Base-by-base conservation (phyloP, 2,888 invertebrate genomes). In the Troides aeacus region DNA sequence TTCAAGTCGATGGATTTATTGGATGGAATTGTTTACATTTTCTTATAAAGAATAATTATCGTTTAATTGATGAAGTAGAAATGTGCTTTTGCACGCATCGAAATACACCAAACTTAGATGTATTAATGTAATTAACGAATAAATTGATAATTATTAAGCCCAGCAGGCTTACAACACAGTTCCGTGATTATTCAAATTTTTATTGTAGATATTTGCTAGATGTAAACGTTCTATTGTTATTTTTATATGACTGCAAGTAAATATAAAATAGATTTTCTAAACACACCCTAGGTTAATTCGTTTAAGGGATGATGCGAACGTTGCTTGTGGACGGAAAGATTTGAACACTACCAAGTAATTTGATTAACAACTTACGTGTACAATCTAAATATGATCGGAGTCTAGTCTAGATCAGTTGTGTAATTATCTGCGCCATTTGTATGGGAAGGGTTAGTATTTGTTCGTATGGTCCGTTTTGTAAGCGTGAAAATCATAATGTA, bases 41-140 rank as follows among this genome's bases (percentile, higher is more conserved):
- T 79, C 75, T 76, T 74, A 76, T 78, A 82, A 83, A 83, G 77
- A 80, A 84, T 83, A 81, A 75, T 79, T 23, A 79, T 84, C 74
- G 81, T 78, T 81, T 83, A 82, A 82, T 82, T 81, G 81, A 81
- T n/a, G 39, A 82, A 85, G 85, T 92, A 91, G 88, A 84, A 85
- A 86, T 81, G 92, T 92, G 92, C 92, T 92, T 90, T 92, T 92
- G 92, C 92, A 92, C 92, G 81, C 89, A 90, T 88, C 85, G 87
- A 89, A 87, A 87, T 80, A 83, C 77, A 91, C 90, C 90, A 90
- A 92, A 83, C 78, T 21, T 89, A 91, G 88, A 79, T 79, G 80
- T 83, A 77, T 76, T 76, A 76, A 77, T 77, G 78, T 74, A 73
- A 83, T 78, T 74, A 84, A 80, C 82, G 84, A 79, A 81, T 80